Evolutionary conservation across 2,113 vertebrate species (phyloP).

Genomic region (Psephotus haematonotus): DNA sequence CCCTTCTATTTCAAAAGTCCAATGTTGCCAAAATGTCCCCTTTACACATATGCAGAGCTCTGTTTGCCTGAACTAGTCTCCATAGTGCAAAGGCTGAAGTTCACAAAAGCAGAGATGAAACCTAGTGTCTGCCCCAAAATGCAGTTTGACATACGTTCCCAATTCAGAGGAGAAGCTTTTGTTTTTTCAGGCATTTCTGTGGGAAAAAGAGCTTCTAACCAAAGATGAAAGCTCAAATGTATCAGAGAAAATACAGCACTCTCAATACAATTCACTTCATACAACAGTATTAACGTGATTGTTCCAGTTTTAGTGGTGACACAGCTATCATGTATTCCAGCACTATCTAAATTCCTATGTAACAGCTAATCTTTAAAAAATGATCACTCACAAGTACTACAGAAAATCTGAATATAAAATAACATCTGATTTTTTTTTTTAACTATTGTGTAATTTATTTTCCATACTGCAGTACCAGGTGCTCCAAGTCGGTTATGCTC

Average conservation of each 20-base stretch:
- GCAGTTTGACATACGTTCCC: neutral
- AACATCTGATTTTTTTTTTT: neutral
- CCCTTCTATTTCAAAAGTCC: neutral
- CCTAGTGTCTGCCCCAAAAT: neutral
- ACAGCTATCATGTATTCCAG: neutral
- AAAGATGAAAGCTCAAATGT: neutral
- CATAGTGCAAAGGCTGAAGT: neutral
- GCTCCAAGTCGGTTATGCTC: neutral
- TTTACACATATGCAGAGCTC: neutral
- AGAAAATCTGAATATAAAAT: neutral
- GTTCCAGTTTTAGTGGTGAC: neutral
- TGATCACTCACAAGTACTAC: neutral
- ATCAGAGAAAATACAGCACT: neutral
- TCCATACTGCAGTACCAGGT: neutral
- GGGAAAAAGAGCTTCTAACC: neutral
- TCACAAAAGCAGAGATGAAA: neutral
- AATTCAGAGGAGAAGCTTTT: neutral
- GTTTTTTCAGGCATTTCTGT: neutral
- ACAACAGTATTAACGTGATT: neutral
- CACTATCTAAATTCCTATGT: neutral
- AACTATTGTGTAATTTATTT: neutral
- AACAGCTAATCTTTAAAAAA: neutral
- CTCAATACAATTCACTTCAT: neutral
- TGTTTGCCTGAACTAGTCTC: neutral
- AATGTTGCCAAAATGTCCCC: neutral